Evolutionary conservation across 2,797 vertebrate genomes (phyloP).

Genomic region (Phoxinus dragarum): DNA sequence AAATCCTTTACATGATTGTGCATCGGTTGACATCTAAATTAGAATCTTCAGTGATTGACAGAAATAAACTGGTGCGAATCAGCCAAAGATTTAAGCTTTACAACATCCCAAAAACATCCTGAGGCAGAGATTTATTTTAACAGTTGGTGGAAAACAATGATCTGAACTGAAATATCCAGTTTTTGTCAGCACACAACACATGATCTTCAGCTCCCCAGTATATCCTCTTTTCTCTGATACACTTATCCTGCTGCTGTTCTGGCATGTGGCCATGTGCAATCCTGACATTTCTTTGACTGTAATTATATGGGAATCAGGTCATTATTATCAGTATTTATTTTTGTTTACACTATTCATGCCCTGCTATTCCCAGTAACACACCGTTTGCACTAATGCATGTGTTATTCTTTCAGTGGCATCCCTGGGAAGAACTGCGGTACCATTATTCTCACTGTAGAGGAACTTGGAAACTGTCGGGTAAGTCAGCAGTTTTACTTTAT

Average conservation of each 20-base stretch:
- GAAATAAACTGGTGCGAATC: constrained; percentile 11
- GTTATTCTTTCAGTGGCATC: constrained; percentile 82
- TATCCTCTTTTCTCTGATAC: neutral
- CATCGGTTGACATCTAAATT: neutral
- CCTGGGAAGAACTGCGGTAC: constrained; percentile 92
- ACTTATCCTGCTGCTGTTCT: neutral
- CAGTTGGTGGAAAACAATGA: neutral
- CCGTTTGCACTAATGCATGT: constrained; percentile 20
- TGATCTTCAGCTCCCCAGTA: neutral
- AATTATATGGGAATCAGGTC: neutral
- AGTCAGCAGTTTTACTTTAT: constrained; percentile 68
- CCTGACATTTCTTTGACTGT: neutral
- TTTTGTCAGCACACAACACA: neutral
- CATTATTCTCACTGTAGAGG: constrained; percentile 90
- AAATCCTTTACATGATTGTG: neutral
- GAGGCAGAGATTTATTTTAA: constrained; percentile 14
- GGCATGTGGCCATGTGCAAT: neutral
- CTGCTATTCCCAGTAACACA: constrained; percentile 6
- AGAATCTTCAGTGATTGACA: constrained; percentile 13
- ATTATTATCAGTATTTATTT: neutral
- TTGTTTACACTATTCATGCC: constrained; percentile 6
- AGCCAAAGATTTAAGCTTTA: neutral
- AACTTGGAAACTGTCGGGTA: constrained; percentile 94
- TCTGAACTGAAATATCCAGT: constrained; percentile 9
- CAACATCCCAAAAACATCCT: constrained; percentile 4